A percentile compares a stretch with the other conserved stretches of the same genome.
These are phyloP conservation scores for Ctenosaura bakeri DNA, from an alignment of 2,797 vertebrate genomes.

Conservation along the genomic window DNA sequence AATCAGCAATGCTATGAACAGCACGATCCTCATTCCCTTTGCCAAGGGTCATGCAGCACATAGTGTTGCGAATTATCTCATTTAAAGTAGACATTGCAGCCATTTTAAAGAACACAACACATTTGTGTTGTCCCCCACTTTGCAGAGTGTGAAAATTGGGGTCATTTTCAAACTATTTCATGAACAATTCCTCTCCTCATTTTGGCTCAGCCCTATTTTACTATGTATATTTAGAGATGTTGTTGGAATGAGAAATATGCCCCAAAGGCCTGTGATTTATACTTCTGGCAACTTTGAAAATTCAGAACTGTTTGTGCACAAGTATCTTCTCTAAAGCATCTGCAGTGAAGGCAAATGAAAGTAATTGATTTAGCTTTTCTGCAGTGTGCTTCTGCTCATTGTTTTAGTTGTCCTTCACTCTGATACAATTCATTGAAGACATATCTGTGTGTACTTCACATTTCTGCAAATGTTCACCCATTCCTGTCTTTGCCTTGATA, in stretches of 20 bases:
- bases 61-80: background rate
- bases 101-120: background rate
- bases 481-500: background rate
- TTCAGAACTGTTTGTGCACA: background rate
- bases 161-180: background rate
- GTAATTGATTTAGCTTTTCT: background rate
- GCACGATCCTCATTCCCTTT: background rate
- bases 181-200: background rate
- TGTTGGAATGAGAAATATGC: accelerated
- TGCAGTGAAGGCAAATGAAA: background rate
- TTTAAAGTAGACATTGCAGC: background rate
- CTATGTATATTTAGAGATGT: background rate
- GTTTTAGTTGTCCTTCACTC: background rate
- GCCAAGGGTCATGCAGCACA: background rate
- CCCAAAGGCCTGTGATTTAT: background rate
- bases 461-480: too few species aligned
- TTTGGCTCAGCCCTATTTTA: background rate
- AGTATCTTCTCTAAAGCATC: background rate
- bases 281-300: background rate
- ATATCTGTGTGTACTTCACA: background rate
- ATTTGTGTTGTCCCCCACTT: background rate
- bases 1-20: background rate
- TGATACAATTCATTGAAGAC: background rate
- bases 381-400: background rate
- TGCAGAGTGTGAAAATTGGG: background rate